Conservation (phyloP, 2,797 vertebrate genomes). For the Acipenser oxyrinchus region DNA sequence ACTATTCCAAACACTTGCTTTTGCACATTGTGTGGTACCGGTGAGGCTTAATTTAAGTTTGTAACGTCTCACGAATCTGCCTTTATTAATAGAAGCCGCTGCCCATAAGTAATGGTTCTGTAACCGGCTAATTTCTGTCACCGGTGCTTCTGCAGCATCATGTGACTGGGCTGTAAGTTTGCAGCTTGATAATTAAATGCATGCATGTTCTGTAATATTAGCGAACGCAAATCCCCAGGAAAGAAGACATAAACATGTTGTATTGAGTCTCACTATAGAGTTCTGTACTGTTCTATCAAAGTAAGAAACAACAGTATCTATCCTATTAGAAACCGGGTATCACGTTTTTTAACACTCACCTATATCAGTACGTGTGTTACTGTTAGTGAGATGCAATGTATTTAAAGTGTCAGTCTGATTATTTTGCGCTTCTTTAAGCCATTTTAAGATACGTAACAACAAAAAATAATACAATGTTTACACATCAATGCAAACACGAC, state of each 20-base stretch:
- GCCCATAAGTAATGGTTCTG: not conserved
- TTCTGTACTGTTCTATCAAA: not conserved
- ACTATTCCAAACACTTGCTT: slow-evolving; percentile 17
- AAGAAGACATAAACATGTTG: not conserved
- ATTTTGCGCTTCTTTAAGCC: no score
- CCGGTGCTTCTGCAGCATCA: slow-evolving; percentile 24
- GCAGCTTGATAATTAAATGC: not conserved
- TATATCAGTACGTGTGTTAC: no score
- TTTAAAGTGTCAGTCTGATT: no score
- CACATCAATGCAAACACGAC: no score
- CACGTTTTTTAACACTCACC: not conserved
- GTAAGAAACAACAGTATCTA: not conserved
- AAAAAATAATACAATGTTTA: no score
- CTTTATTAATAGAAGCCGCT: not conserved
- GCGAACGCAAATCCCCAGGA: not conserved
- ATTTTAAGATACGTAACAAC: no score
- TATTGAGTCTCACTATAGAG: not conserved
- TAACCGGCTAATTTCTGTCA: not conserved
- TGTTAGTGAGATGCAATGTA: no score
- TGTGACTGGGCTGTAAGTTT: slow-evolving; percentile 28
- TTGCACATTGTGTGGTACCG: not conserved
- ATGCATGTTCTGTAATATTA: not conserved
- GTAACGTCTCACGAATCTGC: not conserved
- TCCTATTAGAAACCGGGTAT: not conserved
- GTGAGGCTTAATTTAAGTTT: not conserved